phyloP scores from a whole-genome alignment of 2,113 vertebrate genomes.

The Tetrax tetrax region DNA sequence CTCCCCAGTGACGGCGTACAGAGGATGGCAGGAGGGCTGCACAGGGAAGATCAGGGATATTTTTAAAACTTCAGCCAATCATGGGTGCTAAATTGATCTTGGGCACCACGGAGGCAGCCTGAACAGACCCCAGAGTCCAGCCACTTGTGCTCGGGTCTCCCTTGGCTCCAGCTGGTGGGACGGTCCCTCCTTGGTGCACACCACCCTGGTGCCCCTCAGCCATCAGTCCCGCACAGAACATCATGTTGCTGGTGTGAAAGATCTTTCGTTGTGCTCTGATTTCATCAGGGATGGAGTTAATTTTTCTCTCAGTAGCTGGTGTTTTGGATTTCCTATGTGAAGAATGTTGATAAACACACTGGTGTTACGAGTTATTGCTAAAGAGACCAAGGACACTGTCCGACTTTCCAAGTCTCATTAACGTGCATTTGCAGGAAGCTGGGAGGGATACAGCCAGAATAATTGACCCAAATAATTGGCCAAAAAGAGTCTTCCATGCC shows the following conservation, averaged over 20 bases:
- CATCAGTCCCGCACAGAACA: neutral
- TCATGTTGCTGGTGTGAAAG: neutral
- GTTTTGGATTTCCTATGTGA: no score
- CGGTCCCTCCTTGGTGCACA: neutral
- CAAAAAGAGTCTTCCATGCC: no score
- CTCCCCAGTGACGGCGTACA: neutral
- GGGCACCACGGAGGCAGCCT: neutral
- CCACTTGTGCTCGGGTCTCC: neutral
- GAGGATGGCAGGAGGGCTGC: neutral
- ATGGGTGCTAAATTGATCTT: neutral
- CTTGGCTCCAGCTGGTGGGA: neutral
- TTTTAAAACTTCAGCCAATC: neutral
- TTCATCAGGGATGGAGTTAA: no score
- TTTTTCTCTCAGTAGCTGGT: no score
- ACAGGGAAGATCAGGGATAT: neutral
- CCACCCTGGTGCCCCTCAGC: neutral
- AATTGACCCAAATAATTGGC: no score
- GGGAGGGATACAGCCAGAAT: no score
- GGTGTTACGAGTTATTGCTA: no score
- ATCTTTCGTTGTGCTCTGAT: neutral
- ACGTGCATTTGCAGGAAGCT: no score
- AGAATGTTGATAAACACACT: no score
- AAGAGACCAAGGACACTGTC: no score
- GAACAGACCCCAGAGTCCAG: neutral
- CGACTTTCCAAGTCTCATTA: no score